Conservation (phyloP, 2,888 invertebrate genomes). For the Apeira syringaria region DNA sequence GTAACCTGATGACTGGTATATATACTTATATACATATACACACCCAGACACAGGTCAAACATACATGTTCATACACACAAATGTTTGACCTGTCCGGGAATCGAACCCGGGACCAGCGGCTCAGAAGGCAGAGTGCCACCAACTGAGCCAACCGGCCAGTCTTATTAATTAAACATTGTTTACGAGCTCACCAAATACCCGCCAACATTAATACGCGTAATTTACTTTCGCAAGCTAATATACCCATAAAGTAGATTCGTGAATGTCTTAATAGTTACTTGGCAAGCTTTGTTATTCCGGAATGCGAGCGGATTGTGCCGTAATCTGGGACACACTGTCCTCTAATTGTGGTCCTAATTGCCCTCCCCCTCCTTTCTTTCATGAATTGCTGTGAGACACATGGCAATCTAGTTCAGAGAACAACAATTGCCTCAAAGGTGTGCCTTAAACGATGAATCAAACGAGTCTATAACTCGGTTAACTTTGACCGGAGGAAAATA, state of each 20-base stretch:
- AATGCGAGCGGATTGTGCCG: constrained; percentile 61
- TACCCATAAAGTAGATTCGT: constrained; percentile 35
- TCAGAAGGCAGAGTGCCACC: too few species aligned
- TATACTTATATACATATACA: too few species aligned
- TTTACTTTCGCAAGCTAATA: constrained; percentile 14
- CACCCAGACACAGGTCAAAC: too few species aligned
- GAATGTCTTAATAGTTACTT: constrained; percentile 75
- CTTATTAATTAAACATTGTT: background rate
- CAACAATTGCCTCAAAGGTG: too few species aligned
- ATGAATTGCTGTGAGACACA: constrained; percentile 21
- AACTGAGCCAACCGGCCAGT: too few species aligned
- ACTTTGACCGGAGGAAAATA: too few species aligned
- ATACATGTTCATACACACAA: too few species aligned
- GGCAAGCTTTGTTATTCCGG: constrained; percentile 74
- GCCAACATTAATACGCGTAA: constrained; percentile 1
- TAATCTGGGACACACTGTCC: constrained; percentile 82
- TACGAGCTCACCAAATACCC: background rate
- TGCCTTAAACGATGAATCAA: too few species aligned
- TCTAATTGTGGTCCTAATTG: constrained; percentile 82
- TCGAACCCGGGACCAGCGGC: too few species aligned
- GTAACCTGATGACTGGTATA: too few species aligned
- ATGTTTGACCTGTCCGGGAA: too few species aligned
- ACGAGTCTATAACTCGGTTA: too few species aligned
- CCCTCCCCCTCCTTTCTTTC: constrained; percentile 45
- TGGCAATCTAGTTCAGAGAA: constrained; percentile 3